Evolutionary conservation across 1,140 invertebrate species (phyloP), one percentile per base, ranked within the genome.

Genomic region (Telenomus remus): DNA sequence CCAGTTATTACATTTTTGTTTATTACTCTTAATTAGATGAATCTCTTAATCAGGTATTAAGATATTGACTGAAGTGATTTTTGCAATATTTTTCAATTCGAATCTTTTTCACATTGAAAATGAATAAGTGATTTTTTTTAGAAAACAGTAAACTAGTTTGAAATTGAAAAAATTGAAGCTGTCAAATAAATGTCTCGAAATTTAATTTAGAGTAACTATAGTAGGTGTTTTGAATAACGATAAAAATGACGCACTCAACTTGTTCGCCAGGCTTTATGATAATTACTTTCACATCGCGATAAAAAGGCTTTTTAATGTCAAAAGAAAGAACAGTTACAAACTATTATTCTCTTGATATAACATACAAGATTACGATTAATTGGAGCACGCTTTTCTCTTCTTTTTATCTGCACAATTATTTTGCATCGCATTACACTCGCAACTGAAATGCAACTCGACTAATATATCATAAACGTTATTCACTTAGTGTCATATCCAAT

Each of bases 211-310:
- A 11, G 9, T 39, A 9, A 39, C 3, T 39, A 2, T 39, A 4
- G n/a, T 39, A 9, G 9, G 3, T 39, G 19, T 27, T 27, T 27
- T 27, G 6, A 27, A 27, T 39, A 39, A 39, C 37, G 9, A 39
- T 39, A 39, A 39, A n/a, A 9, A 9, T 39, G 19, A 39, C 37
- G 37, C 37, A 39, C 37, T 39, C 9, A 39, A n/a, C 37, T 9
- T 39, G n/a, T n/a, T 11, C 9, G 9, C 9, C 3, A 39, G 9
- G n/a, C 37, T 39, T 9, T 1, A 39, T 39, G n/a, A 39, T 39
- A 39, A 39, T 39, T n/a, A n/a, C n/a, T 39, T 39, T 39, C 37
- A n/a, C 37, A 39, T 39, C 37, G 37, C 9, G 37, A 39, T 39
- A 39, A 39, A 10, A 39, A 39, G 19, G 6, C 19, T 27, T n/a